These are phyloP conservation scores for Tragulus kanchil DNA, from an alignment of 2,113 vertebrate species.

Conservation along the genomic window DNA sequence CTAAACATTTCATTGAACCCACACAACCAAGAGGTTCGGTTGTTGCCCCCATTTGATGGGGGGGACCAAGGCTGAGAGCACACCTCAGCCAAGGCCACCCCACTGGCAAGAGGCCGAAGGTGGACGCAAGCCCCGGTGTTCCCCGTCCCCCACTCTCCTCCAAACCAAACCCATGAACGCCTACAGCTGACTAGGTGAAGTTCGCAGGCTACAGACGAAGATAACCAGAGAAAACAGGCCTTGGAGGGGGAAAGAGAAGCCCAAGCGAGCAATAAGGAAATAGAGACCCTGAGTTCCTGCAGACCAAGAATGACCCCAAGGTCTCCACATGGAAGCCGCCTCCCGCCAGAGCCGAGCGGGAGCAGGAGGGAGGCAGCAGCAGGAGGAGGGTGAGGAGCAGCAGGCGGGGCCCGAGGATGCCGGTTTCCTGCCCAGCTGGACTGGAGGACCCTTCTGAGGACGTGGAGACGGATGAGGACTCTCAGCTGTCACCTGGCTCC, in stretches of 20 bases:
- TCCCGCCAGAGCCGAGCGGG: rapidly evolving
- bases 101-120: rapidly evolving
- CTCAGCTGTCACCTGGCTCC: background rate
- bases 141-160: rapidly evolving
- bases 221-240: background rate
- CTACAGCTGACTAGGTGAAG: rapidly evolving
- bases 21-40: background rate
- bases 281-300: rapidly evolving
- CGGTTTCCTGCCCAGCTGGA: background rate
- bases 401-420: background rate
- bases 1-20: rapidly evolving
- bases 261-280: background rate
- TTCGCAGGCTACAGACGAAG: background rate
- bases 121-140: background rate
- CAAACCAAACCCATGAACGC: background rate
- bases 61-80: background rate
- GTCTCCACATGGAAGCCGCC: background rate
- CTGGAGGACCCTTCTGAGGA: background rate
- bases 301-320: background rate
- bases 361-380: rapidly evolving
- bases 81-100: background rate
- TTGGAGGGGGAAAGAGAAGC: background rate
- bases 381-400: rapidly evolving
- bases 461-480: background rate
- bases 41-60: rapidly evolving